phyloP scores from a whole-genome alignment of 2,888 invertebrate species.

The Malacosoma neustria region DNA sequence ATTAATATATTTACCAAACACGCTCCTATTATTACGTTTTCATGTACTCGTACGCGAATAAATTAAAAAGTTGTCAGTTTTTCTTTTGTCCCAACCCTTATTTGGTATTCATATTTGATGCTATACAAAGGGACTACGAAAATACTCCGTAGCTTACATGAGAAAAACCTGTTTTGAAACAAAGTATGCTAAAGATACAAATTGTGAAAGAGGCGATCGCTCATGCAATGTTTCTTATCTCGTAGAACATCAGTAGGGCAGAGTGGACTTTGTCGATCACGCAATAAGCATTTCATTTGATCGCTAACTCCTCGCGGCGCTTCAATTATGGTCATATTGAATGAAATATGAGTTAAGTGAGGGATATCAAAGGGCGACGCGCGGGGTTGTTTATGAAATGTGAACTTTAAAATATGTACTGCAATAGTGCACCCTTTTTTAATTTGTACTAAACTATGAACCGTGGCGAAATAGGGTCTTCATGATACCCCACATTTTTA shows the following conservation, averaged over 20 bases:
- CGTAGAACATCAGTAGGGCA: constrained; percentile 27
- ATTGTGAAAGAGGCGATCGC: constrained; percentile 72
- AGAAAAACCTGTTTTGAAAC: constrained; percentile 68
- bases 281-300: constrained; percentile 50
- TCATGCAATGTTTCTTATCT: constrained; percentile 56
- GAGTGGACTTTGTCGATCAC: constrained; percentile 40
- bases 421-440: constrained; percentile 63
- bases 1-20: constrained; percentile 73
- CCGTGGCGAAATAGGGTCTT: constrained; percentile 58
- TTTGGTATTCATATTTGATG: constrained; percentile 75
- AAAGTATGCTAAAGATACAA: constrained; percentile 70
- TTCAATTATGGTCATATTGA: constrained; percentile 73
- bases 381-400: constrained; percentile 60
- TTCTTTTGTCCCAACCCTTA: constrained; percentile 73
- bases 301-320: constrained; percentile 37
- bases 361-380: constrained; percentile 71
- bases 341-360: constrained; percentile 74
- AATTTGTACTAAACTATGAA: constrained; percentile 66
- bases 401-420: constrained; percentile 68
- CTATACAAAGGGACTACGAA: constrained; percentile 67
- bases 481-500: constrained; percentile 22
- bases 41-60: constrained; percentile 71
- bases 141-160: constrained; percentile 54
- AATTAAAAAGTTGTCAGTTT: constrained; percentile 70
- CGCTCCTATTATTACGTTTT: constrained; percentile 71